A percentile compares a stretch with the other conserved stretches of the same genome.
Conservation (phyloP, 2,888 invertebrate genomes). For the Andrena bicolor region DNA sequence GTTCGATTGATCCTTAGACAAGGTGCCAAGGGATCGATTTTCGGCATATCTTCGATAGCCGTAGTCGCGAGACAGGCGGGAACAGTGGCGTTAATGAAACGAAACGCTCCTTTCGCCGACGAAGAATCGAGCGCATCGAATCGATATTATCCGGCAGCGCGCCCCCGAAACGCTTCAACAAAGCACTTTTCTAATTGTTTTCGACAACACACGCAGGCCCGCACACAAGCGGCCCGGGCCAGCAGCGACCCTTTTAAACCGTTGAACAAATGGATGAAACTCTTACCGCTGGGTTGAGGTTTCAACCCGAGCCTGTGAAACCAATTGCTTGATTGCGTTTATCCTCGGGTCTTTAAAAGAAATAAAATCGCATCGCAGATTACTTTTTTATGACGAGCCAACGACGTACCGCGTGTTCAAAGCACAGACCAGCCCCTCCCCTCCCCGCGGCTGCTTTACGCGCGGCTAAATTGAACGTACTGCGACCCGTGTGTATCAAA, state of each 20-base stretch:
- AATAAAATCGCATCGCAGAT: constrained; percentile 53
- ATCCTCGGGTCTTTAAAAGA: constrained; percentile 55
- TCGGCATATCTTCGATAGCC: neutral
- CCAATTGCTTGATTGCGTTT: constrained; percentile 72
- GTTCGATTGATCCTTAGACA: too few relatives aligned
- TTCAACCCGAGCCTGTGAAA: constrained; percentile 61
- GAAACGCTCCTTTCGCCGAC: constrained; percentile 10
- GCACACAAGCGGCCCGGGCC: constrained; percentile 9
- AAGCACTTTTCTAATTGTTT: constrained; percentile 74
- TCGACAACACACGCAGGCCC: constrained; percentile 44
- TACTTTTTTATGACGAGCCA: constrained; percentile 46
- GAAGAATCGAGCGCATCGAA: constrained; percentile 20
- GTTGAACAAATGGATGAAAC: constrained; percentile 73
- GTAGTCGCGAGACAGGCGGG: neutral
- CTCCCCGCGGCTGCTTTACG: neutral
- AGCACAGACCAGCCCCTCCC: neutral
- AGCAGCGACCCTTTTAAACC: constrained; percentile 67
- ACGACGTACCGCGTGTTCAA: constrained; percentile 12
- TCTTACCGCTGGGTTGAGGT: constrained; percentile 66
- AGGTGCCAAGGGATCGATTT: neutral
- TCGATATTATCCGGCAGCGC: constrained; percentile 35
- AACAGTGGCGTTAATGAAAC: neutral
- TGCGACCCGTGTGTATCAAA: neutral
- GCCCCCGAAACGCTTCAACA: constrained; percentile 42
- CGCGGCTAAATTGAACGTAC: constrained; percentile 2